Base-by-base conservation (phyloP, 2,888 invertebrate genomes). In the Nomada hirtipes region DNA sequence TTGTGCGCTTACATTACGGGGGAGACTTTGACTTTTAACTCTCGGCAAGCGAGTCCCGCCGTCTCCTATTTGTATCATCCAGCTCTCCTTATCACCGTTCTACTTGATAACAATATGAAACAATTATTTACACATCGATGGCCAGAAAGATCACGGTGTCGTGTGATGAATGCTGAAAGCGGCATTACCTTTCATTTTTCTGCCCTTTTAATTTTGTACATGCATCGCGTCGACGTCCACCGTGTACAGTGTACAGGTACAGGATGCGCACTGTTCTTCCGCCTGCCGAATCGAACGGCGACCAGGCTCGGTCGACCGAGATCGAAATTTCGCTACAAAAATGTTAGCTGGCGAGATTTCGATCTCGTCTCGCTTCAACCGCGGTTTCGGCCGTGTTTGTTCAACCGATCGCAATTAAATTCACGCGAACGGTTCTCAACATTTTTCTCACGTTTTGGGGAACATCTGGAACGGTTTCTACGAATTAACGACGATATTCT, bases 1-100 rank as follows among this genome's bases (percentile, higher is more conserved):
- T 90, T 91, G 90, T 91, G 91, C 91, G 91, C 89, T 91, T 91
- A 91, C 89, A 90, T 90, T 89, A 86, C 89, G 86, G 65, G 72
- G 78, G 68, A 77, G 76, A 75, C 68, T 69, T 64, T 36, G 71
- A 52, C 61, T 29, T 76, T 76, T 59, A 60, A 71, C 77, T 79
- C 63, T 61, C 82, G 71, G 47, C 64, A 68, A 67, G 13, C 72
- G 72, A 77, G 73, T 72, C 76, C 76, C 79, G 82, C 73, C 68
- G 60, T 86, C 73, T 55, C 84, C 65, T 73, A 72, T 59, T 65
- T 67, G 61, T 79, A 72, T 70, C 76, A 80, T 82, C 65, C 80
- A 78, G 76, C 72, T 88, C 77, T 77, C 69, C 63, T 78, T 68
- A 59, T 82, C 75, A 76, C 79, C 83, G 59, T 60, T 76, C 80